These are phyloP conservation scores for Drosophila testacea DNA, from an alignment of 2,888 invertebrate species.

Conservation along the genomic window DNA sequence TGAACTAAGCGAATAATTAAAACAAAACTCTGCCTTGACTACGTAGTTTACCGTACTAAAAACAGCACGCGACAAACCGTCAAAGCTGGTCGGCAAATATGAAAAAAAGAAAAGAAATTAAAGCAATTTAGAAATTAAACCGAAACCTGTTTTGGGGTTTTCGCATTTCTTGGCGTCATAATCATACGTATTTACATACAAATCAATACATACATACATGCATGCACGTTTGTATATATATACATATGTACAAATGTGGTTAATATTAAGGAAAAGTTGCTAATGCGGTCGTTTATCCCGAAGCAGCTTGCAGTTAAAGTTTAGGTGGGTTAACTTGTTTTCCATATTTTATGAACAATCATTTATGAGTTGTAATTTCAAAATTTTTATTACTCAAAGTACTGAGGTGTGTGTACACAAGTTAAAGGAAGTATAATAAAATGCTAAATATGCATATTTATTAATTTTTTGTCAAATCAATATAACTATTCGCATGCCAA, in stretches of 20 bases:
- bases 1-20: slow-evolving; percentile 16
- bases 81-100: slow-evolving; percentile 12
- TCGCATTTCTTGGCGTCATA: slow-evolving; percentile 54
- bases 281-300: slow-evolving; percentile 58
- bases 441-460: background rate
- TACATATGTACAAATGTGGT: slow-evolving; percentile 18
- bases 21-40: slow-evolving; percentile 26
- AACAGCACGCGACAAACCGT: slow-evolving; percentile 12
- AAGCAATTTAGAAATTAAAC: slow-evolving; percentile 36
- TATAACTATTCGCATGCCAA: background rate
- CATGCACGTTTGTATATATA: slow-evolving; percentile 17
- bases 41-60: background rate
- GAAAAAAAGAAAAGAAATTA: slow-evolving; percentile 1
- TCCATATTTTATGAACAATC: background rate
- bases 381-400: background rate
- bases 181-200: slow-evolving; percentile 17
- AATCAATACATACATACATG: background rate
- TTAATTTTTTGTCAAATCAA: background rate
- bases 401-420: background rate
- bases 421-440: background rate
- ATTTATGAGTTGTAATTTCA: slow-evolving; percentile 2
- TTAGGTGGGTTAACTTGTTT: slow-evolving; percentile 50
- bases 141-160: slow-evolving; percentile 56
- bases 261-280: slow-evolving; percentile 33
- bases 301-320: slow-evolving; percentile 13